Evolutionary conservation across 1,140 invertebrate species (phyloP).

Genomic region (Penaeus vannamei): DNA sequence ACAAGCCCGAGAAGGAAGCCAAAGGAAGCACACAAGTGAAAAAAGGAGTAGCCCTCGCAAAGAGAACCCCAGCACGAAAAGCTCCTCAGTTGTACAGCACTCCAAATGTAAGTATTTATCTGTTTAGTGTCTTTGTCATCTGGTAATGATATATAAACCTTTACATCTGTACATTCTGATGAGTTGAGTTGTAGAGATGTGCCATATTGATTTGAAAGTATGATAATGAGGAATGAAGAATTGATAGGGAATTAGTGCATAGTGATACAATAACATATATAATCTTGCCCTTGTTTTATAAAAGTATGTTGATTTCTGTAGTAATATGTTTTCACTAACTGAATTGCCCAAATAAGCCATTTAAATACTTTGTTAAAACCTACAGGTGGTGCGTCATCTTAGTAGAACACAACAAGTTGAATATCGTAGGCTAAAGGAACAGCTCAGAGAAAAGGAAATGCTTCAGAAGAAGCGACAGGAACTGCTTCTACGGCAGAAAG

Average conservation of each 20-base stretch:
- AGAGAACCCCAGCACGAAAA: background rate
- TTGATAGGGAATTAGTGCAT: no score
- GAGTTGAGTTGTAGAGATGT: background rate
- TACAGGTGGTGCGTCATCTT: conserved; percentile 54
- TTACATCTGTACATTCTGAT: background rate
- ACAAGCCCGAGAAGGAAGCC: background rate
- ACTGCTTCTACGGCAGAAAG: background rate
- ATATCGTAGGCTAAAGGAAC: conserved; percentile 49
- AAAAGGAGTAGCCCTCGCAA: background rate
- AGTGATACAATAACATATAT: no score
- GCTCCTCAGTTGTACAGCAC: background rate
- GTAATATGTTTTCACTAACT: background rate
- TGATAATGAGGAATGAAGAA: no score
- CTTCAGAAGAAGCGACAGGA: conserved; percentile 19
- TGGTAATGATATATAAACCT: background rate
- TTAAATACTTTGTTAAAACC: background rate
- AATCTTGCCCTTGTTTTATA: no score
- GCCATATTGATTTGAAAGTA: no score
- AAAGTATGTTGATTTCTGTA: no score
- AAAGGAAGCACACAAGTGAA: background rate
- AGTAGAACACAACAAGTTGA: conserved; percentile 50
- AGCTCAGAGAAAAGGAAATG: conserved; percentile 49
- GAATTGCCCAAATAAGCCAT: no score
- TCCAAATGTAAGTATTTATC: background rate
- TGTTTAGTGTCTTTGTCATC: background rate